Evolutionary conservation across 2,113 vertebrate species (phyloP).

Genomic region (Tragelaphus scriptus): DNA sequence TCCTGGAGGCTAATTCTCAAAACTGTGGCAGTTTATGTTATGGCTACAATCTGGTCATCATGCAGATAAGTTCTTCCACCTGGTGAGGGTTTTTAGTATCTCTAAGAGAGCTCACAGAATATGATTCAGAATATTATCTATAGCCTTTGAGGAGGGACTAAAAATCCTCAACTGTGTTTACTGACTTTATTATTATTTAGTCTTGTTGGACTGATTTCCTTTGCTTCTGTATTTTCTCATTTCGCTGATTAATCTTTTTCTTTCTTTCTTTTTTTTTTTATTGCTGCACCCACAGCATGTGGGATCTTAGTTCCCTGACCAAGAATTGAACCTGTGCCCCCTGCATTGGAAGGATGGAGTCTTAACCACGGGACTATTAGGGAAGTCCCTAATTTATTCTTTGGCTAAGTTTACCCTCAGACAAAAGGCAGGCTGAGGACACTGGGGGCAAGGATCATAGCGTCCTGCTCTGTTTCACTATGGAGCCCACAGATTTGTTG

Average conservation of each 20-base stretch:
- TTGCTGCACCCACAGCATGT: not conserved
- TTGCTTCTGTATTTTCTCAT: not conserved
- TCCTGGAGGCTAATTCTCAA: not conserved
- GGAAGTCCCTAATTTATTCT: not conserved
- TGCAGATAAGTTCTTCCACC: not conserved
- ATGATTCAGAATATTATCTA: not conserved
- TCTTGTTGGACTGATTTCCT: not conserved
- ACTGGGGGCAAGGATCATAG: not conserved
- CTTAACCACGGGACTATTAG: not conserved
- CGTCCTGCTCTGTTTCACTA: not conserved
- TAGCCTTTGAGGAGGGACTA: not conserved
- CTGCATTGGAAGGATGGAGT: too few species aligned
- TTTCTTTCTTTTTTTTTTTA: not conserved
- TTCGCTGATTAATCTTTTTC: not conserved
- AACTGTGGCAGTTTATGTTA: not conserved
- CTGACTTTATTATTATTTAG: not conserved
- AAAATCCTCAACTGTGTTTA: not conserved
- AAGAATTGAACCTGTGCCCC: too few species aligned
- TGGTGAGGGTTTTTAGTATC: not conserved
- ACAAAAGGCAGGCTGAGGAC: not conserved
- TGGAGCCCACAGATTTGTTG: not conserved
- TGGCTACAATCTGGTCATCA: not conserved
- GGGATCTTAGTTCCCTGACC: not conserved
- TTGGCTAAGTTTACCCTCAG: not conserved
- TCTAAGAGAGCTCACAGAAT: not conserved